Percentiles rank a stretch among this genome's conserved stretches.
These are phyloP conservation scores for Holocentrus rufus DNA, from an alignment of 2,797 vertebrate species.

Conservation along the genomic window DNA sequence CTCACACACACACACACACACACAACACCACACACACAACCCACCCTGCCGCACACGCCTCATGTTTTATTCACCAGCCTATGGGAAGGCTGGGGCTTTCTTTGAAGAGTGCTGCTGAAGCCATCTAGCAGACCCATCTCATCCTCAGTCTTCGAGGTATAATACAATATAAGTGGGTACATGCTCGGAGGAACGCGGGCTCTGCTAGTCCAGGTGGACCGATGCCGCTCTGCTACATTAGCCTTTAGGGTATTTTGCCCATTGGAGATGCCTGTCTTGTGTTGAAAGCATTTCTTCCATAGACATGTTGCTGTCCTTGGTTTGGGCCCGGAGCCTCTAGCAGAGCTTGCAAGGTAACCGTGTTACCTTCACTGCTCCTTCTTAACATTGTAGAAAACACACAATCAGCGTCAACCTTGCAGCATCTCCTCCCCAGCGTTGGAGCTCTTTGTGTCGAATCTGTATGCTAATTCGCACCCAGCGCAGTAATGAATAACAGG, in stretches of 20 bases:
- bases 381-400: constrained; percentile 43
- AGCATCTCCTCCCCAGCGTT: constrained; percentile 42
- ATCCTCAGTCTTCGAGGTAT: constrained; percentile 68
- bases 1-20: constrained; percentile 23
- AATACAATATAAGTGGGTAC: constrained; percentile 59
- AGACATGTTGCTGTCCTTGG: constrained; percentile 61
- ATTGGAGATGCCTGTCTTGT: constrained; percentile 38
- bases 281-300: constrained; percentile 52
- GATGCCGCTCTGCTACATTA: constrained; percentile 29
- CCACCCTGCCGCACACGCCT: constrained; percentile 65
- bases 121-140: constrained; percentile 71
- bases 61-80: constrained; percentile 83
- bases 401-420: constrained; percentile 56
- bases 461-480: constrained; percentile 29
- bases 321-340: constrained; percentile 46
- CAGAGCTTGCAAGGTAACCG: constrained; percentile 52
- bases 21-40: constrained; percentile 30
- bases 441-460: constrained; percentile 26
- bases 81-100: constrained; percentile 73
- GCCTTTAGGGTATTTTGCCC: constrained; percentile 56
- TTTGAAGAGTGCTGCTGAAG: constrained; percentile 79
- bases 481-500: constrained; percentile 17
- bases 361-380: constrained; percentile 53
- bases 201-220: constrained; percentile 62
- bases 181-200: constrained; percentile 56